Evolutionary conservation across 37 sponge, comb jelly and placozoan genomes (phyloP), one percentile per base, ranked within the genome.

Genomic region (Aphrocallistes beatrix): DNA sequence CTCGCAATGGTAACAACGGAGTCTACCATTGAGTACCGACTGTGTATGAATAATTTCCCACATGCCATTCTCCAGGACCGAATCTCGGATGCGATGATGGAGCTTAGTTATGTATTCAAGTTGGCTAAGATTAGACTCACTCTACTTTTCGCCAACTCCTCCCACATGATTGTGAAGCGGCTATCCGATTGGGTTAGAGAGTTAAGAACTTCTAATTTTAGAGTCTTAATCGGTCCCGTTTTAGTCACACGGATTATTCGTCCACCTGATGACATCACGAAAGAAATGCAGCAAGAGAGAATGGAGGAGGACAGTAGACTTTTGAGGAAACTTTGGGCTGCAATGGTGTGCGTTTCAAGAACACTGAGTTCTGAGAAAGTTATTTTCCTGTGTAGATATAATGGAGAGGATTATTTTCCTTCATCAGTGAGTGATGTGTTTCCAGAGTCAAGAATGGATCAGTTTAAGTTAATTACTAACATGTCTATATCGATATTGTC

Each of bases 141-240:
- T 32, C 25, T 60, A 60, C n/a, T 60, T 13, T 60, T 60, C 21
- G 75, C 75, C 3, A 60, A 60, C 34, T 25, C 75, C 3, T 19
- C 17, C n/a, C 8, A 60, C n/a, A 60, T 60, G 75, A 60, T 60
- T 19, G 75, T 60, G n/a, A 60, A 60, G 75, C 75, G 75, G n/a
- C n/a, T 60, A 60, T 21, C 75, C n/a, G 75, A 60, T 60, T 60
- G 75, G 75, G 8, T 60, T 8, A 28, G 32, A 13, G 75, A 60
- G n/a, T 30, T 60, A 28, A 60, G 34, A 30, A 13, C 3, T 19
- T 25, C 10, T 60, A 30, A 28, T 60, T 25, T 60, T 60, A 60
- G 75, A 25, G 75, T 60, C 75, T 8, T 60, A 25, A 28, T 60
- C n/a, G 75, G 75, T 8, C 75, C 75, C 3, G 8, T 60, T 60